Evolutionary conservation across 2,888 invertebrate genomes (phyloP), one percentile per base, ranked within the genome.

Genomic region (Drosophila colorata): DNA sequence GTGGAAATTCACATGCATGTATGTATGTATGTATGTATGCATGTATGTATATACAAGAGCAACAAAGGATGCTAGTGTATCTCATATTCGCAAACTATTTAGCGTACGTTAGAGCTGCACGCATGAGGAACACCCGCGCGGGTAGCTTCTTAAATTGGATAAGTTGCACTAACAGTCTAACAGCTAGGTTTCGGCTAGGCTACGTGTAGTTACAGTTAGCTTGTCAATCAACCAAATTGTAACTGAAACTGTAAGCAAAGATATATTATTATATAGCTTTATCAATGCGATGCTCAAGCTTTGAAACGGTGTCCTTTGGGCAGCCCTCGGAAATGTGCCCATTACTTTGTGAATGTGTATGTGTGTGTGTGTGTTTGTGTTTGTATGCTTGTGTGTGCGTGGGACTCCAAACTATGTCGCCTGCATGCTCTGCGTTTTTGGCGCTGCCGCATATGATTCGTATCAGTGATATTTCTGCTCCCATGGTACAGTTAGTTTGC

Each of bases 401-500:
- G 44, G 40, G 18, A n/a, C 58, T 37, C 28, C 55, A 43, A 63
- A 56, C 56, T 53, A 18, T 71, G 37, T 66, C 40, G 56, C 40
- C 40, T 49, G 76, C 71, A 75, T 72, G 51, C 70, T 70, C 64
- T 70, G 69, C 59, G 59, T 69, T 70, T 77, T 78, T 56, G 70
- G 85, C 66, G 65, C 53, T 80, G 87, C 76, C 74, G 76, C 84
- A 84, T 84, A 84, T 89, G 83, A 84, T 84, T 84, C 89, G 89
- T 84, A 89, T 89, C 83, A 85, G 76, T 78, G 88, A 85, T 81
- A 85, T 89, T 89, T 84, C 79, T 84, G 86, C 82, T 89, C 88
- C 72, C 89, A 82, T 85, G 88, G 86, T 56, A 71, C 79, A 66
- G 83, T 83, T 85, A 88, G 79, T 87, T 83, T 83, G 83, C 89